These are phyloP conservation scores for Callipepla californica DNA, from an alignment of 2,113 vertebrate species.

Conservation along the genomic window DNA sequence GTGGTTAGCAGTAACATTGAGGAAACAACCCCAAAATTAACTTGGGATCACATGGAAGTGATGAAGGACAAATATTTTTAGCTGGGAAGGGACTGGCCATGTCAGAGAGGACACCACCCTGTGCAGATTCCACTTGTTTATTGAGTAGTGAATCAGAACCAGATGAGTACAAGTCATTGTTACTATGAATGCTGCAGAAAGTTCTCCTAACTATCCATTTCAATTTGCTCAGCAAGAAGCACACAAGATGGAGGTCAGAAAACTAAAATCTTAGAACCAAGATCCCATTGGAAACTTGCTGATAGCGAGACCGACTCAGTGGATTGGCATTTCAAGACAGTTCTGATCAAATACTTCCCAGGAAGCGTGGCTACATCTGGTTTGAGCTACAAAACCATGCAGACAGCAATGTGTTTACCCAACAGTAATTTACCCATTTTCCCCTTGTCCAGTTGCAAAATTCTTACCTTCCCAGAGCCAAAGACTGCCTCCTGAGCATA, in stretches of 20 bases:
- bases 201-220: not conserved
- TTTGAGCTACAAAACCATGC: not conserved
- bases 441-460: not conserved
- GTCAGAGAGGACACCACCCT: not conserved
- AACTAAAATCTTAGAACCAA: not conserved
- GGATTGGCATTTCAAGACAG: not conserved
- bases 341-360: not conserved
- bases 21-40: not conserved
- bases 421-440: not conserved
- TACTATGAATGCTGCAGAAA: accelerated
- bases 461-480: slow-evolving; percentile 90
- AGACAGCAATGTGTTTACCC: not conserved
- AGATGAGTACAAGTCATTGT: not conserved
- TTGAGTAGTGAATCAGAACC: not conserved
- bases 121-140: not conserved
- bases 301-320: not conserved
- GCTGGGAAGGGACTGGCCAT: not conserved
- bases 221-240: not conserved
- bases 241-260: not conserved
- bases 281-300: not conserved
- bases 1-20: not conserved
- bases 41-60: not conserved
- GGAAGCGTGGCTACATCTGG: not conserved
- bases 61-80: not conserved
- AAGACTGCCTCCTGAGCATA: slow-evolving; percentile 98